A percentile compares a stretch with the other conserved stretches of the same genome.
Evolutionary conservation across 2,113 vertebrate genomes (phyloP).

Genomic region (Sylvilagus bachmani): DNA sequence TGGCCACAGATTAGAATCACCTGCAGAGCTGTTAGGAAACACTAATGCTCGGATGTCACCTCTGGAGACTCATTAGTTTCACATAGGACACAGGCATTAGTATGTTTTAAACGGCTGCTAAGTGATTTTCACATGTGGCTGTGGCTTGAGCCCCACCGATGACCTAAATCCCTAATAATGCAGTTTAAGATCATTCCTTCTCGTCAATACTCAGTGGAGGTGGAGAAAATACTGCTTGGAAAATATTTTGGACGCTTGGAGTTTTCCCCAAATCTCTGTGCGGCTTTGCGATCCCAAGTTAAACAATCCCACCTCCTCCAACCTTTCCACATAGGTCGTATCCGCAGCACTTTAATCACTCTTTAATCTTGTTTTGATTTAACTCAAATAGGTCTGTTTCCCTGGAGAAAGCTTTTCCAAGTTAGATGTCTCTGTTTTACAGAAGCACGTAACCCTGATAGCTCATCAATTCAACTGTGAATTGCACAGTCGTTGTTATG

Average conservation of each 20-base stretch:
- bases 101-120: constrained; percentile 49
- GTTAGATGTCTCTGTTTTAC: constrained; percentile 85
- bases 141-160: constrained; percentile 25
- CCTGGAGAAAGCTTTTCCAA: constrained; percentile 86
- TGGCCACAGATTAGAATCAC: neutral
- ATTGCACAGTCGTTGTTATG: constrained; percentile 73
- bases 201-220: neutral
- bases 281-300: constrained; percentile 65
- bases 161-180: constrained; percentile 71
- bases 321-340: constrained; percentile 58
- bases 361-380: constrained; percentile 83
- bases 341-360: constrained; percentile 75
- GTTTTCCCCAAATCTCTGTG: constrained; percentile 60
- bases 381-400: constrained; percentile 86
- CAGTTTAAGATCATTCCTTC: constrained; percentile 45
- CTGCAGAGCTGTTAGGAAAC: constrained; percentile 48
- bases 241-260: neutral
- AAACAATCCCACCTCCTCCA: constrained; percentile 56
- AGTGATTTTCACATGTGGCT: constrained; percentile 58
- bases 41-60: neutral
- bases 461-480: constrained; percentile 86
- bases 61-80: constrained; percentile 54
- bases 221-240: neutral
- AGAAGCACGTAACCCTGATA: constrained; percentile 81
- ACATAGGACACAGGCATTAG: neutral